Base-by-base conservation (phyloP, 2,113 vertebrate species). In the Plotosus lineatus region DNA sequence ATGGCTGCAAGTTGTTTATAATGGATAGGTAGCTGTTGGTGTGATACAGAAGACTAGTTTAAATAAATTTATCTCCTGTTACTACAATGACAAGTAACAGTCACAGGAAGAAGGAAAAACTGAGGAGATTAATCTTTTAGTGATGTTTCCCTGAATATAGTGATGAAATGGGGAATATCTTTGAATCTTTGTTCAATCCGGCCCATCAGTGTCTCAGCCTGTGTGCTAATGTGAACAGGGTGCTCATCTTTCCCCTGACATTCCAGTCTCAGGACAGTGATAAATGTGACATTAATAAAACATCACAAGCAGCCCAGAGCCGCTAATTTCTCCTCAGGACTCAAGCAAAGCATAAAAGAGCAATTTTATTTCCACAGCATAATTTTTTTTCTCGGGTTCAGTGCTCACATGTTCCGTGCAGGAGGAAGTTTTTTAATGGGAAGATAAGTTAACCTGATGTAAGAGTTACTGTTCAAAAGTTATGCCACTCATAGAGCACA, bases 261-360 rank as follows among this genome's bases (percentile, higher is more conserved):
- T 63, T 77, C 75, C 56, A 53, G 75, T n/a, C 42, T 48, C 75
- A 26, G 61, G 56, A 63, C 42, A 58, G 58, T 77, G 75, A 77
- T 63, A 63, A 60, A 77, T 31, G 56, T 36, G 28, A 26, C 40
- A 19, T 65, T 66, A 53, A 66, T 81, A 38, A 81, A 36, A 42
- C 79, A 74, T 74, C 69, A 74, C n/a, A 21, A 58, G 58, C 44
- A 69, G 56, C 72, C 66, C 48, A 14, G 58, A 75, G 44, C 15
- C 55, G 69, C 23, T 66, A 40, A 66, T 81, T 46, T 77, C n/a
- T 21, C 33, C 28, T 53, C 73, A 48, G 33, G 48, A 46, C 14
- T 75, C 33, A n/a, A 23, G 9, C 48, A 19, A n/a, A 19, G 74
- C 31, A 19, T 33, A 46, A 77, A 77, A 12, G 42, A 10, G 9